Evolutionary conservation across 2,797 vertebrate genomes (phyloP), one percentile per base, ranked within the genome.

Genomic region (Myoxocephalus aenaeus): DNA sequence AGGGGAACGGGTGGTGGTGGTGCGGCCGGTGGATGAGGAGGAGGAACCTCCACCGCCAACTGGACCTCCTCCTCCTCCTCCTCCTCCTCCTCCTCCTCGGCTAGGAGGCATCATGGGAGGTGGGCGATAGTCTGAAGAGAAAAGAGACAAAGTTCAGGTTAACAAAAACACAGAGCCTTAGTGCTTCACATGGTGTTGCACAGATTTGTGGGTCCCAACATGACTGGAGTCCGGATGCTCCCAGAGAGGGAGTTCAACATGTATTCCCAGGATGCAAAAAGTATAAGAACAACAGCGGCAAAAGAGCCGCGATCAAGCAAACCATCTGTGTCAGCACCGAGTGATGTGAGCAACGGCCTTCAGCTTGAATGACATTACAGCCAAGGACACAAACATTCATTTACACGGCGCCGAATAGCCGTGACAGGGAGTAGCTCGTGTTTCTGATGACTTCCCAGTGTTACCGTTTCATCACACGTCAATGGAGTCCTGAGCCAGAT

Each of bases 1-100:
- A 29, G 93, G 95, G 2, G 94, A 91, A 14, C 95, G 94, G 11
- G 92, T 93, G 73, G 94, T 96, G 42, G 92, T 93, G 68, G 91
- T 91, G 27, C 93, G 92, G 79, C 92, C 82, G 81, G 94, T 86
- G 12, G 94, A 89, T 15, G 90, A 92, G 51, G 90, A 91, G 20
- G 91, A 90, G 56, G 92, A 92, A 5, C 92, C 88, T 22, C 93
- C 93, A 0, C 89, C 90, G 5, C 77, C 70, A 1, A 70, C 38
- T 32, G 67, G 25, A 66, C 81, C 75, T 42, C 75, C 83, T 15
- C 77, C 22, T 25, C n/a, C 82, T 32, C 75, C 83, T 25, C 53
- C 68, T 48, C 75, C 82, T 32, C 75, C 83, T 25, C 74, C 85
- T 0, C 86, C 85, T 73, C 88, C 91, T 67, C 91, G 82, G 58